Evolutionary conservation across 2,113 vertebrate species (phyloP).

Genomic region (Pedetes capensis): DNA sequence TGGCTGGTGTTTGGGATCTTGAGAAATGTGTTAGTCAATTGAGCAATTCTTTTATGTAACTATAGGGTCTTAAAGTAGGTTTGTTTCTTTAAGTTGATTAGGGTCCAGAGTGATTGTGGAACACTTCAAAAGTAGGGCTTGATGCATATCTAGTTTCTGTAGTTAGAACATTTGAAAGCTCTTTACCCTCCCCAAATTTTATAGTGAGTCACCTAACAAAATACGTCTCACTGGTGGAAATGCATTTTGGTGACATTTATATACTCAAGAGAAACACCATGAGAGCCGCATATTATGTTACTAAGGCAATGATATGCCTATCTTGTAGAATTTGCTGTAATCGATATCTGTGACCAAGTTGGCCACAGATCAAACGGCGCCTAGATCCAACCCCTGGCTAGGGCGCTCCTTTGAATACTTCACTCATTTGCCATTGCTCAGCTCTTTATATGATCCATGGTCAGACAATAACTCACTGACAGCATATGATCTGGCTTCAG

Average conservation of each 20-base stretch:
- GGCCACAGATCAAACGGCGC: slow-evolving; percentile 59
- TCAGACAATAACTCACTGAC: slow-evolving; percentile 8
- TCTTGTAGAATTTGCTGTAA: slow-evolving; percentile 67
- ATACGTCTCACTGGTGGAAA: slow-evolving; percentile 30
- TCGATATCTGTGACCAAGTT: slow-evolving; percentile 67
- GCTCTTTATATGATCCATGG: neutral
- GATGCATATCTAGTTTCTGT: slow-evolving; percentile 72
- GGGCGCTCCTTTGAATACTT: neutral
- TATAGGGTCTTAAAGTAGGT: slow-evolving; percentile 17
- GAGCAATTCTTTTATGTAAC: slow-evolving; percentile 50
- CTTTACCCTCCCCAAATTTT: neutral
- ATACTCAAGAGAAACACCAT: slow-evolving; percentile 40
- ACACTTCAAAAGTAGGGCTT: slow-evolving; percentile 77
- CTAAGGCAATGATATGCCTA: slow-evolving; percentile 67
- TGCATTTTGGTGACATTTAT: slow-evolving; percentile 48
- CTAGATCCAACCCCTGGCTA: neutral
- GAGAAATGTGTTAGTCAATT: slow-evolving; percentile 53
- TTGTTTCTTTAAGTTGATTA: slow-evolving; percentile 70
- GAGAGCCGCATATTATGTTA: slow-evolving; percentile 71
- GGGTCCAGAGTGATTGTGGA: slow-evolving; percentile 74
- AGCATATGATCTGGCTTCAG: neutral
- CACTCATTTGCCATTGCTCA: neutral
- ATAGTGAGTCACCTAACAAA: slow-evolving; percentile 58
- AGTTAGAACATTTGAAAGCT: slow-evolving; percentile 75
- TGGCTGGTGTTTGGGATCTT: slow-evolving; percentile 61